Evolutionary conservation across 2,888 invertebrate genomes (phyloP), one percentile per base, ranked within the genome.

Genomic region (Trichogramma dendrolimi): DNA sequence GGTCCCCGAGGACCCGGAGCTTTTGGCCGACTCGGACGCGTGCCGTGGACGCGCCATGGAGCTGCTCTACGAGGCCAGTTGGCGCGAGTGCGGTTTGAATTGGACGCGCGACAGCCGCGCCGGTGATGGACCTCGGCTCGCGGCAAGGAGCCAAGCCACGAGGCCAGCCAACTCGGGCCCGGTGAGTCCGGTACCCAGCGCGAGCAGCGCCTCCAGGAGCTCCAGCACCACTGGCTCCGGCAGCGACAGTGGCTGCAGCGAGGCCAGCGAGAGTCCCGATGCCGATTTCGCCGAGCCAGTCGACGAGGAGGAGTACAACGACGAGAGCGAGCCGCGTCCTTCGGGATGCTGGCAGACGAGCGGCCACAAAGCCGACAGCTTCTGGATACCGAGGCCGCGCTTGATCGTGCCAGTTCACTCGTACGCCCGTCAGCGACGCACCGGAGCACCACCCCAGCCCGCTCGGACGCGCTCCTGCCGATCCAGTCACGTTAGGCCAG

Each of bases 381-480:
- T 92, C 80, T 85, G 87, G 67, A 93, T 93, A 78, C 93, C 93
- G 4, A 82, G 93, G 71, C 92, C 93, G 43, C 88, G 92, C 73
- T 83, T 93, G 70, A 91, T 93, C 74, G 92, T 92, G 68, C 92
- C 93, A 59, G 90, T 92, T 65, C 92, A 93, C 81, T 92, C 92
- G 40, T 92, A 92, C 75, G 92, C 91, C 60, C 85, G 87, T 65
- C 83, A 91, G 68, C 83, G 92, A 66, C 83, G 91, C 69, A 92
- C 92, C 48, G 93, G 93, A 7, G 92, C 92, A 79, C 27, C 27
- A 2, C 82, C 88, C 54, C 81, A 87, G 57, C 73, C 76, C 0
- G 62, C 63, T 27, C 71, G 73, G 53, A 73, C 83, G 64, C 79
- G 83, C 27, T 27, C 27, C 27, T 27, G 27, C 27, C 27, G 27